phyloP scores from a whole-genome alignment of 2,888 invertebrate species.

The Kuschelorhynchus macadamiae region DNA sequence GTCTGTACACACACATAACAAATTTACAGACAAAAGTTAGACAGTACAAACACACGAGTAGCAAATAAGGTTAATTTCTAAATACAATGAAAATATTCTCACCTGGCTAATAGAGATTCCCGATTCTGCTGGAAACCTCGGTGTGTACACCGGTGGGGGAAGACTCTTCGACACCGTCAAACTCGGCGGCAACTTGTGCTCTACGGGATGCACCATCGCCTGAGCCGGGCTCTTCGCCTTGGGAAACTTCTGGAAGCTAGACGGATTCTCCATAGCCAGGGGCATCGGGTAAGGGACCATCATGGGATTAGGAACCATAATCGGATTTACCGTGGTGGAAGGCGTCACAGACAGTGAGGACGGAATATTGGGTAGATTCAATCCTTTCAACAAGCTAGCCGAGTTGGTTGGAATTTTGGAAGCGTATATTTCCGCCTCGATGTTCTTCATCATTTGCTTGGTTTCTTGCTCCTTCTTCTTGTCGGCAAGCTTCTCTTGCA shows the following conservation, averaged over 20 bases:
- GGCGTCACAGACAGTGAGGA: slow-evolving; percentile 71
- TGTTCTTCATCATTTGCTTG: slow-evolving; percentile 53
- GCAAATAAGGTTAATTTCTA: too few species aligned
- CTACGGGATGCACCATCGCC: slow-evolving; percentile 7
- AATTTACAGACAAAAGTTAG: too few species aligned
- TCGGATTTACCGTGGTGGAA: slow-evolving; percentile 61
- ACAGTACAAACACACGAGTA: too few species aligned
- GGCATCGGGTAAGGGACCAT: slow-evolving; percentile 10
- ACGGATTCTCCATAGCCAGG: slow-evolving; percentile 17
- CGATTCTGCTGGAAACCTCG: slow-evolving; percentile 63
- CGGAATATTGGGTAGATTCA: slow-evolving; percentile 65
- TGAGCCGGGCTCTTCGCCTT: slow-evolving; percentile 9
- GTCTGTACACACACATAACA: too few species aligned
- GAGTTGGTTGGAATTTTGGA: slow-evolving; percentile 39
- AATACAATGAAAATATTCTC: too few species aligned
- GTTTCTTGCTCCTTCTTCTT: slow-evolving; percentile 71
- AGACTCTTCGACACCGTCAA: slow-evolving; percentile 54
- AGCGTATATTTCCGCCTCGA: slow-evolving; percentile 54
- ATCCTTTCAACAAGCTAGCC: slow-evolving; percentile 52
- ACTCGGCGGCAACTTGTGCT: slow-evolving; percentile 53
- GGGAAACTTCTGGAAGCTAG: slow-evolving; percentile 6
- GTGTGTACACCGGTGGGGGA: slow-evolving; percentile 49
- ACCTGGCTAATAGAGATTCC: slow-evolving; percentile 66
- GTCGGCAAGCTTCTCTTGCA: slow-evolving; percentile 79
- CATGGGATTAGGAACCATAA: slow-evolving; percentile 22